phyloP scores from a whole-genome alignment of 2,888 invertebrate species.

The Lissonota sp. region DNA sequence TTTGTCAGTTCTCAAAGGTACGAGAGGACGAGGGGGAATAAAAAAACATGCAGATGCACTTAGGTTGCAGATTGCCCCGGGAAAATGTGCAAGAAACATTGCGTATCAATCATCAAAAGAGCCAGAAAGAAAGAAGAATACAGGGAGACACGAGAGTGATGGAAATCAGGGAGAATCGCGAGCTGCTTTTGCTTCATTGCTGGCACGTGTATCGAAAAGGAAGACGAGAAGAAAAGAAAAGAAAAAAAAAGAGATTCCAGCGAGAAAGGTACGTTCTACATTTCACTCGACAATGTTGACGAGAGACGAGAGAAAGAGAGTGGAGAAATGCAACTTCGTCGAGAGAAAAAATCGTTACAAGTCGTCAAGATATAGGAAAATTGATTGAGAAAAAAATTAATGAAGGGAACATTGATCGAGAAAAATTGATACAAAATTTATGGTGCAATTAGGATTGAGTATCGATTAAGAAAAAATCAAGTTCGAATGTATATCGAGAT shows the following conservation, averaged over 20 bases:
- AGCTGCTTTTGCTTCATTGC: constrained; percentile 27
- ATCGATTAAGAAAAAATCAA: too few relatives aligned
- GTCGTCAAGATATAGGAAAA: neutral
- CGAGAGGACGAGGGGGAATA: neutral
- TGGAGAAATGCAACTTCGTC: constrained; percentile 9
- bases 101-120: constrained; percentile 21
- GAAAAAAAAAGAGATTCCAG: constrained; percentile 30
- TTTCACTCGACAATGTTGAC: constrained; percentile 52
- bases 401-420: neutral
- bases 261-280: constrained; percentile 64
- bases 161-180: constrained; percentile 40
- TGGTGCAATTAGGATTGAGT: neutral
- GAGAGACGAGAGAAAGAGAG: constrained; percentile 9
- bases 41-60: constrained; percentile 51
- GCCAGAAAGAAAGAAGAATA: too few relatives aligned
- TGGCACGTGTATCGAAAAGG: constrained; percentile 47
- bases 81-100: constrained; percentile 15
- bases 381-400: neutral
- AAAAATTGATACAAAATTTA: neutral
- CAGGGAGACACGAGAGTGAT: constrained; percentile 29
- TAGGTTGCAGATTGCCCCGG: constrained; percentile 25
- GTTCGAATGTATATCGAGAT: too few relatives aligned
- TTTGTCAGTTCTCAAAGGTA: neutral
- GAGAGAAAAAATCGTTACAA: neutral
- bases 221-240: constrained; percentile 19